phyloP scores from a whole-genome alignment of 2,888 invertebrate genomes.

The Hirtodrosophila trivittata region DNA sequence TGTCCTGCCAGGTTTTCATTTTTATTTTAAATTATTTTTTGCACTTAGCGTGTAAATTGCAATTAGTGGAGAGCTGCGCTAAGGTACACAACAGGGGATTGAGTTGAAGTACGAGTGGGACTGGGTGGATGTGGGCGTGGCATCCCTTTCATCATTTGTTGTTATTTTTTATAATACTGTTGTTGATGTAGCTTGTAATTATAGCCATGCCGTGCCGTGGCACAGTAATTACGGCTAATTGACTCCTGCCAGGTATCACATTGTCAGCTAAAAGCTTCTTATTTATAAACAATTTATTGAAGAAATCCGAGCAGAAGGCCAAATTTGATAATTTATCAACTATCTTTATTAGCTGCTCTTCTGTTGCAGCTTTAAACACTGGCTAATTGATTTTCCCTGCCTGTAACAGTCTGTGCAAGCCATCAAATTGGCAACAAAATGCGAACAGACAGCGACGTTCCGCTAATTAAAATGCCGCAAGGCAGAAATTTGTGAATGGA shows the following conservation, averaged over 20 bases:
- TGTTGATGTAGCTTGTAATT: slow-evolving; percentile 61
- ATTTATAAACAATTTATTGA: slow-evolving; percentile 11
- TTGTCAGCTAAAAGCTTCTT: slow-evolving; percentile 4
- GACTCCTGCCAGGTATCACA: slow-evolving; percentile 52
- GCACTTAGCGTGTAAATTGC: slow-evolving; percentile 72
- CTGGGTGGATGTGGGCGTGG: not conserved
- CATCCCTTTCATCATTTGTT: slow-evolving; percentile 3
- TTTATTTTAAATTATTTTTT: slow-evolving; percentile 68
- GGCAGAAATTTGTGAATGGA: slow-evolving; percentile 19
- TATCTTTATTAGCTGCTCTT: not conserved
- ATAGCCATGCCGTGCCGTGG: slow-evolving; percentile 48
- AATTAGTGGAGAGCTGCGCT: slow-evolving; percentile 48
- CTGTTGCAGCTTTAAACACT: slow-evolving; percentile 30
- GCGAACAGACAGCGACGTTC: not conserved
- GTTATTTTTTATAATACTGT: slow-evolving; percentile 13
- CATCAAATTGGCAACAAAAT: slow-evolving; percentile 31
- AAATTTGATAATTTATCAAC: slow-evolving; percentile 8
- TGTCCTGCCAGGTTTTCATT: slow-evolving; percentile 15
- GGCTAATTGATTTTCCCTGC: slow-evolving; percentile 10
- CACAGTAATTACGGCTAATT: slow-evolving; percentile 72
- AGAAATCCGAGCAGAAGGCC: slow-evolving; percentile 11
- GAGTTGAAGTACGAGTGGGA: slow-evolving; percentile 37
- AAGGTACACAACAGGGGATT: slow-evolving; percentile 45
- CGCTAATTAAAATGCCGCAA: slow-evolving; percentile 67
- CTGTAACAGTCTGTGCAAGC: slow-evolving; percentile 23